Base-by-base conservation (phyloP, 2,888 invertebrate species). In the Chydorus sphaericus region DNA sequence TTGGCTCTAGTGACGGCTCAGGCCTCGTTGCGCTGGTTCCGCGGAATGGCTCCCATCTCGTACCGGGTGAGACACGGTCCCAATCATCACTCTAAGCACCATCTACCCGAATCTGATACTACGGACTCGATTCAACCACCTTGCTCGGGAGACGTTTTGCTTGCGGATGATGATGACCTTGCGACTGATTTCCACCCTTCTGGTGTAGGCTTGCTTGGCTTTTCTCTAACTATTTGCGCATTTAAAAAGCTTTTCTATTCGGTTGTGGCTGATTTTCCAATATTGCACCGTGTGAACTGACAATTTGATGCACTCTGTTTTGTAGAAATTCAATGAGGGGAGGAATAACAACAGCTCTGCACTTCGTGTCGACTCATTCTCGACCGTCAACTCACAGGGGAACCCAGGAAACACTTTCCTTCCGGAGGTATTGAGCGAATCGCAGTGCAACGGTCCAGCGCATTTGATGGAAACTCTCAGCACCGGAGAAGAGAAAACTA, bases 1-100 rank as follows among this genome's bases (percentile, higher is more conserved):
- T 75, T 86, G 4, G 62, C 73, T 4, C 66, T 74, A 29, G 73
- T 75, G 58, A 64, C 73, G 55, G 72, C 72, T 4, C 71, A 75
- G 59, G 67, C 73, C 56, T 71, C 72, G 63, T 72, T 75, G 61
- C 72, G 74, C 54, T 71, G 73, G 67, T 76, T 73, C 65, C 70
- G 70, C 59, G 70, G 70, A 36, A 67, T 73, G 61, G 71, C 71
- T 60, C 72, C 72, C 6, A 69, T 72, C 52, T 64, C 64, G 55
- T 70, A 70, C 62, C 66, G 63, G 66, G 69, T 69, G 44, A 44
- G 44, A 23, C 44, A 44, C 23, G 26, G 44, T 44, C 44, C 26
- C 28, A n/a, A 44, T 10, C 14, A n/a, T n/a, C n/a, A n/a, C n/a
- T n/a, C n/a, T n/a, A n/a, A n/a, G n/a, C n/a, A n/a, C n/a, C n/a